Percentiles rank a stretch among this genome's conserved stretches.
Evolutionary conservation across 2,797 vertebrate species (phyloP).

Genomic region (Jordanella pulchra): DNA sequence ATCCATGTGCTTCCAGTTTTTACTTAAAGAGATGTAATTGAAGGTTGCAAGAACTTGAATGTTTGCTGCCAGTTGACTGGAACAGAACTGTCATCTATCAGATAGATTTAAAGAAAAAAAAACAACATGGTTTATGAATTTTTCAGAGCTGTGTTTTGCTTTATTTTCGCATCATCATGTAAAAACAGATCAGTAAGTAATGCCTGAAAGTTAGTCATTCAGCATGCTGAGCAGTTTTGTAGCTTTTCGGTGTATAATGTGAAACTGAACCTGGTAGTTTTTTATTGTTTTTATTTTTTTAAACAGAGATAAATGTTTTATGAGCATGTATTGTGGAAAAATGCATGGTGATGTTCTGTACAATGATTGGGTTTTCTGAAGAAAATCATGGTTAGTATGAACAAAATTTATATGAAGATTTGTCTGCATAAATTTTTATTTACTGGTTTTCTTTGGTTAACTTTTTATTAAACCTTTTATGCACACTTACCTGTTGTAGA

Average conservation of each 20-base stretch:
- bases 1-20: slow-evolving; percentile 69
- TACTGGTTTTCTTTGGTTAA: slow-evolving; percentile 21
- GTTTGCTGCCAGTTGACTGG: slow-evolving; percentile 29
- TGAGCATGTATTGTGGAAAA: slow-evolving; percentile 5
- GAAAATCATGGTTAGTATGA: slow-evolving; percentile 12
- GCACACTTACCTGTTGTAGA: slow-evolving; percentile 26
- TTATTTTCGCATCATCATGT: slow-evolving; percentile 32
- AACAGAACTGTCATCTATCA: slow-evolving; percentile 14
- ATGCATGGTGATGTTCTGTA: not conserved
- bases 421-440: slow-evolving; percentile 18
- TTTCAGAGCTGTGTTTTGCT: slow-evolving; percentile 13
- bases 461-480: slow-evolving; percentile 24
- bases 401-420: not conserved
- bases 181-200: slow-evolving; percentile 22
- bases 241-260: slow-evolving; percentile 23
- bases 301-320: slow-evolving; percentile 21
- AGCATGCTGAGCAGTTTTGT: slow-evolving; percentile 41
- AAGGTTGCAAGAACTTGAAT: slow-evolving; percentile 51
- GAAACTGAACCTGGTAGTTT: slow-evolving; percentile 24
- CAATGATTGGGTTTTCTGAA: slow-evolving; percentile 14
- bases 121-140: not conserved
- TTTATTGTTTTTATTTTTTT: slow-evolving; percentile 16
- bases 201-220: slow-evolving; percentile 53
- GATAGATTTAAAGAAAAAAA: not conserved
- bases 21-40: slow-evolving; percentile 43